Evolutionary conservation across 2,113 vertebrate genomes (phyloP).

Genomic region (Erpornis zantholeuca): DNA sequence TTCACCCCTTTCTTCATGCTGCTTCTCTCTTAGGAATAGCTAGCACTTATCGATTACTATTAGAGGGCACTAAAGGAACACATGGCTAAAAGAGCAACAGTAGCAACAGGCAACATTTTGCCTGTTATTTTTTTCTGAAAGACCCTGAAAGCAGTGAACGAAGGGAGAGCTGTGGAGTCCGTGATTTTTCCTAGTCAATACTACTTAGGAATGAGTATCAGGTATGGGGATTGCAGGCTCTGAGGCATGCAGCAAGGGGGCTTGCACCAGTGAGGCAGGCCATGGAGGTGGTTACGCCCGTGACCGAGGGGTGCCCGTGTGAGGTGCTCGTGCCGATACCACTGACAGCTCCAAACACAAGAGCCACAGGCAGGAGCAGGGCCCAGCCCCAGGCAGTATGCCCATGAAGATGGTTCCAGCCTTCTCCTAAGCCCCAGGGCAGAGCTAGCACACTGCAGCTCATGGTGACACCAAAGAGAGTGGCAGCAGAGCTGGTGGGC

Average conservation of each 20-base stretch:
- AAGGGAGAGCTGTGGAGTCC: background rate
- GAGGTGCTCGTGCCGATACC: background rate
- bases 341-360: background rate
- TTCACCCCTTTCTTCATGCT: background rate
- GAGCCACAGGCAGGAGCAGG: background rate
- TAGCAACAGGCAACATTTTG: background rate
- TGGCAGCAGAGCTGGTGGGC: accelerated
- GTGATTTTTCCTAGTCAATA: background rate
- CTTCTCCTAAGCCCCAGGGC: background rate
- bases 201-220: background rate
- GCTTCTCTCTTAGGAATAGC: background rate
- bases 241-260: background rate
- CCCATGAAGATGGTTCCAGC: background rate
- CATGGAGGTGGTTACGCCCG: accelerated
- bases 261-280: background rate
- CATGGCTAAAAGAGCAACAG: background rate
- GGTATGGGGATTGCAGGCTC: background rate
- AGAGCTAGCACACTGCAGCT: background rate
- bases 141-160: background rate
- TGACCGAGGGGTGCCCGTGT: accelerated
- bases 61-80: background rate
- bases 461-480: background rate
- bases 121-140: background rate
- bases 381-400: too few species aligned
- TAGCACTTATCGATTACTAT: background rate